Base-by-base conservation (phyloP, 2,113 vertebrate genomes). In the Ranitomeya imitator region DNA sequence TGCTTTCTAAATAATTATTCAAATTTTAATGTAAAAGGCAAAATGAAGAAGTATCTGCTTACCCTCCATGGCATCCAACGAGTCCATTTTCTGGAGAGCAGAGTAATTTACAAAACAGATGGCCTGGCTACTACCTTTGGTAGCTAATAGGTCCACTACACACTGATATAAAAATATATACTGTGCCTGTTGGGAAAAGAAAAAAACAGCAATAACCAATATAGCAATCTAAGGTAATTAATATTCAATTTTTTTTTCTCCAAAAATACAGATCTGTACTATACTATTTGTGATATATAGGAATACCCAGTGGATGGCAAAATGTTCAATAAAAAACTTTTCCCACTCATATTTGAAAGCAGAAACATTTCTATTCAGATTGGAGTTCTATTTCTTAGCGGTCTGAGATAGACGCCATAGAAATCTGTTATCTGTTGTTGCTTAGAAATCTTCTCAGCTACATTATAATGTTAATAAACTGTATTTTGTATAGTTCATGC, bases 21-120 rank as follows among this genome's bases (percentile, higher is more conserved):
- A 54, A 54, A 5, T 78, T 63, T 11, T 2, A 16, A 67, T 51
- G 1, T 26, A 21, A 2, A 21, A 86, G 76, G 89, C 60, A 87
- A 5, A 85, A 3, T 37, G 31, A 74, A 74, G n/a, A 74, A 74
- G 10, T 45, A 37, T 31, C 89, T 90, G 59, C 90, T 94, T 95
- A 99, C 98, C 98, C 96, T 99, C 98, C 97, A 99, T 99, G 90
- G 97, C 96, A 86, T 99, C 98, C 95, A 99, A 90, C 52, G 98
- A 99, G 93, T 99, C 98, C 97, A 99, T 99, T 94, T 99, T 99
- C 91, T 99, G 97, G 93, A 99, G 94, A 19, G 97, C 96, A 79
- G 98, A 98, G 87, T 99, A 99, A 94, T 97, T 99, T 88, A 99
- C 97, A 91, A 99, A 99, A 95, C 97, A 99, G 91, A 99, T 93